phyloP scores from a whole-genome alignment of 1,140 invertebrate species.

The Episyrphus balteatus region DNA sequence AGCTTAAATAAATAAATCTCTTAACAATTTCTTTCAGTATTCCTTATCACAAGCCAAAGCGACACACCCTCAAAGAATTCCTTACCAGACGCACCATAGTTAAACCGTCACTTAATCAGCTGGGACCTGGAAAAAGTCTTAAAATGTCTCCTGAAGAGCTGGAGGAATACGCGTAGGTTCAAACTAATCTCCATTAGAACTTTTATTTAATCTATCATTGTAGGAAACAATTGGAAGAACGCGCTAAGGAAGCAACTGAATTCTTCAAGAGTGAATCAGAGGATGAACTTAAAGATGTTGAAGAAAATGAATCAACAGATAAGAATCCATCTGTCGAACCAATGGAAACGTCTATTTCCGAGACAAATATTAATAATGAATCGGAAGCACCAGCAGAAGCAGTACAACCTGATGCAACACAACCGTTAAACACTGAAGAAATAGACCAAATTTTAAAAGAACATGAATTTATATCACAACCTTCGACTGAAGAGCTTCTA shows the following conservation, averaged over 20 bases:
- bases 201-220: neutral
- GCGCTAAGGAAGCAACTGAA: slow-evolving; percentile 41
- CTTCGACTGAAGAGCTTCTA: neutral
- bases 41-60: slow-evolving; percentile 63
- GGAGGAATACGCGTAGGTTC: slow-evolving; percentile 38
- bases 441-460: slow-evolving; percentile 2
- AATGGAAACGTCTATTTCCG: neutral
- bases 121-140: slow-evolving; percentile 29
- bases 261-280: slow-evolving; percentile 46
- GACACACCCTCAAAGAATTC: slow-evolving; percentile 57
- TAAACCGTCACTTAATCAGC: slow-evolving; percentile 16
- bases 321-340: neutral
- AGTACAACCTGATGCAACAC: slow-evolving; percentile 1
- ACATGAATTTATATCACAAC: neutral
- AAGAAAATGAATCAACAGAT: slow-evolving; percentile 28
- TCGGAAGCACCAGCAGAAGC: neutral
- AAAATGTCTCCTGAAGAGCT: slow-evolving; percentile 40
- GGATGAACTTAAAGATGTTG: slow-evolving; percentile 10
- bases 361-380: neutral
- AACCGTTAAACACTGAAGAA: slow-evolving; percentile 19
- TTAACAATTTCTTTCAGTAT: slow-evolving; percentile 25
- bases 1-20: neutral
- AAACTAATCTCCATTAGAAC: neutral
- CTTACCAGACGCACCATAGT: slow-evolving; percentile 37
- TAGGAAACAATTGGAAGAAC: slow-evolving; percentile 40